Percentiles rank a stretch among this genome's conserved stretches.
Conservation (phyloP, 2,888 invertebrate species). For the Mechanitis messenoides region DNA sequence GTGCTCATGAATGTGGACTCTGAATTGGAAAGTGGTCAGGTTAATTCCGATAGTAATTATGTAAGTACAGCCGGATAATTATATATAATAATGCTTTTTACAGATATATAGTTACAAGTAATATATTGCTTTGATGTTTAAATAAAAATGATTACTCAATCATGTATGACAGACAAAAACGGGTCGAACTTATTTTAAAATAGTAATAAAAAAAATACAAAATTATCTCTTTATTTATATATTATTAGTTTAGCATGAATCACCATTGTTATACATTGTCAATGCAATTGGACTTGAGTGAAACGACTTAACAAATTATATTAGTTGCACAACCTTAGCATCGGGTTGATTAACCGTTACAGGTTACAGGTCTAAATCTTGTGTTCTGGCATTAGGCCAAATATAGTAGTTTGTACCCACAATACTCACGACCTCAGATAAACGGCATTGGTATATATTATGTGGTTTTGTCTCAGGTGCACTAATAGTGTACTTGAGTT, state of each 20-base stretch:
- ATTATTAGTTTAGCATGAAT: neutral
- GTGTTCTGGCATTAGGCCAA: conserved; percentile 62
- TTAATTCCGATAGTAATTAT: too few relatives aligned
- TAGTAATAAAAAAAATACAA: neutral
- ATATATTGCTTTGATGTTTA: too few relatives aligned
- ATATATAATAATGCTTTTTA: too few relatives aligned
- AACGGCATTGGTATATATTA: conserved; percentile 37
- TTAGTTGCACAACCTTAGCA: conserved; percentile 48
- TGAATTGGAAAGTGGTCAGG: too few relatives aligned
- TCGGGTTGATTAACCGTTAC: conserved; percentile 71
- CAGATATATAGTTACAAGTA: too few relatives aligned
- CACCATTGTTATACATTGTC: neutral
- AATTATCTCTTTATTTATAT: neutral
- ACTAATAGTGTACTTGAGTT: neutral
- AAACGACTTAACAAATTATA: conserved; percentile 30
- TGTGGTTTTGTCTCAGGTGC: conserved; percentile 19
- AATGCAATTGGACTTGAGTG: conserved; percentile 24
- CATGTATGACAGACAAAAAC: too few relatives aligned
- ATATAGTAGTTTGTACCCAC: conserved; percentile 34
- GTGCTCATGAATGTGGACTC: too few relatives aligned
- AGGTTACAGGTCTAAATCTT: conserved; percentile 60
- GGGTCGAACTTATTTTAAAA: too few relatives aligned
- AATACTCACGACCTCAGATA: conserved; percentile 50
- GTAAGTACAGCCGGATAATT: too few relatives aligned
- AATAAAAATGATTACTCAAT: too few relatives aligned